Evolutionary conservation across 2,888 invertebrate genomes (phyloP).

Genomic region (Brachyopa scutellaris): DNA sequence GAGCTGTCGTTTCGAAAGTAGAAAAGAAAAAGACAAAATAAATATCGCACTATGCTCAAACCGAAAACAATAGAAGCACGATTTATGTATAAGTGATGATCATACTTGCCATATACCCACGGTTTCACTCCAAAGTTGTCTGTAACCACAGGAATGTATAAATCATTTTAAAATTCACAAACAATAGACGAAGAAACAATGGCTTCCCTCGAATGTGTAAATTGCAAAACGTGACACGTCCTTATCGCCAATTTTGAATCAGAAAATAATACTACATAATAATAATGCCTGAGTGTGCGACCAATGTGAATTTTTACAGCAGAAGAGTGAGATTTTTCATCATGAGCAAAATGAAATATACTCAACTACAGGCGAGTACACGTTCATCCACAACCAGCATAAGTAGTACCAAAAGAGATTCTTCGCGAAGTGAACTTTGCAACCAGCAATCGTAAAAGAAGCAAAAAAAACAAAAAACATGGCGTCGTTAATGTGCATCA

Average conservation of each 20-base stretch:
- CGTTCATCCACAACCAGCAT: constrained; percentile 63
- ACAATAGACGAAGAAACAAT: constrained; percentile 66
- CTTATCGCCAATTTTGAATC: constrained; percentile 81
- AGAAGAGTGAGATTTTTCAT: constrained; percentile 60
- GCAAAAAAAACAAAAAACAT: constrained; percentile 8
- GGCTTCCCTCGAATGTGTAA: constrained; percentile 79
- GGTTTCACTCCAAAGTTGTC: constrained; percentile 56
- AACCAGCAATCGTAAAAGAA: constrained; percentile 23
- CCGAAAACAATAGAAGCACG: constrained; percentile 65
- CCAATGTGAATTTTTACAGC: constrained; percentile 53
- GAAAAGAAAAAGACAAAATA: too few species aligned
- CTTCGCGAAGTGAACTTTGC: constrained; percentile 55
- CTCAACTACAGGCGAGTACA: constrained; percentile 19
- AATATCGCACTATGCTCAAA: too few species aligned
- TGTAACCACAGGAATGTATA: constrained; percentile 70
- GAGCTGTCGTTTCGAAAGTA: too few species aligned
- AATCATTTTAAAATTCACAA: constrained; percentile 71
- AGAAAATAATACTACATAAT: constrained; percentile 79
- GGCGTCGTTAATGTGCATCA: constrained; percentile 53
- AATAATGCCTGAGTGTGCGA: constrained; percentile 65
- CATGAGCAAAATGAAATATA: constrained; percentile 62
- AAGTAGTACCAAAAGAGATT: constrained; percentile 59
- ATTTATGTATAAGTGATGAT: constrained; percentile 57
- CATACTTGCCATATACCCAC: constrained; percentile 52
- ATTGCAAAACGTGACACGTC: constrained; percentile 82